Evolutionary conservation across 2,113 vertebrate species (phyloP).

Genomic region (Xiphorhynchus elegans): DNA sequence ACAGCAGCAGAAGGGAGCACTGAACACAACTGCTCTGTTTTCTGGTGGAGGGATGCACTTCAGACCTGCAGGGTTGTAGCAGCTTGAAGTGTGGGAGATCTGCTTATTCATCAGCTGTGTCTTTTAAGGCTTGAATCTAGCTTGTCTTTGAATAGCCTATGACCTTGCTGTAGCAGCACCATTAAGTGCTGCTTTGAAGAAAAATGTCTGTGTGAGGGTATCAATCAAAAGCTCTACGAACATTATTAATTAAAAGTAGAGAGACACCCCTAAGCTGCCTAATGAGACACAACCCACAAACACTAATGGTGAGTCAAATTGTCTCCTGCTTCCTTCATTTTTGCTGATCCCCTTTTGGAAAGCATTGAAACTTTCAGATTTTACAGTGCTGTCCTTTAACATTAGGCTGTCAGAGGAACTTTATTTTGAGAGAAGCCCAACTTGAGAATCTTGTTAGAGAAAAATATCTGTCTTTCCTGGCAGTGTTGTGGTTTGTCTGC

Average conservation of each 20-base stretch:
- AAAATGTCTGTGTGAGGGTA: neutral
- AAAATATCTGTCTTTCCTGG: neutral
- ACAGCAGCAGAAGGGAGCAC: neutral
- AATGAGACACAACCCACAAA: neutral
- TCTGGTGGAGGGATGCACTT: neutral
- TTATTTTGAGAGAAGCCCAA: neutral
- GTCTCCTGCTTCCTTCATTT: neutral
- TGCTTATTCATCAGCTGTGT: neutral
- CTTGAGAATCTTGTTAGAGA: neutral
- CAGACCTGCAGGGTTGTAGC: neutral
- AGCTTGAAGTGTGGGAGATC: neutral
- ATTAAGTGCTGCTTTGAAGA: neutral
- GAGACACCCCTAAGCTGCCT: neutral
- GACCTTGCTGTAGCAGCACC: neutral
- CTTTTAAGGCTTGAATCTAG: neutral
- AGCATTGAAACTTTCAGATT: neutral
- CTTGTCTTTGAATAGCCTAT: constrained; percentile 5
- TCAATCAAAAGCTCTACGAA: neutral
- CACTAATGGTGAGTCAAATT: neutral
- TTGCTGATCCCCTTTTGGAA: neutral
- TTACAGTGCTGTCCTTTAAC: neutral
- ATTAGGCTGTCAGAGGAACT: neutral
- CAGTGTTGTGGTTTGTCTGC: neutral
- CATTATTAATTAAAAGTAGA: neutral
- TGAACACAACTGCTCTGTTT: neutral